phyloP scores from a whole-genome alignment of 2,888 invertebrate genomes.

The Agriopis marginaria region DNA sequence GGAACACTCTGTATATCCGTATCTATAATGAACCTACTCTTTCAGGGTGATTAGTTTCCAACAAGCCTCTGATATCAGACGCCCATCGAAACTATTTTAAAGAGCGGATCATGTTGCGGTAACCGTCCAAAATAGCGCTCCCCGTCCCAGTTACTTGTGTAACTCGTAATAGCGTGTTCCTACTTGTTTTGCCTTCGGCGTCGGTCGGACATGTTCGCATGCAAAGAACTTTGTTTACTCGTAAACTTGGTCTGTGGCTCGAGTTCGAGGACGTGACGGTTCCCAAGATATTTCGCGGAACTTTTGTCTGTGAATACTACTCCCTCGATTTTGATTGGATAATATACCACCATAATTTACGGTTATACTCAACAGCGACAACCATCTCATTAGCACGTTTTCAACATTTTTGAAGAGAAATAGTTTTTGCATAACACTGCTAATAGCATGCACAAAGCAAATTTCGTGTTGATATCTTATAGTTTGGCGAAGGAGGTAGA shows the following conservation, averaged over 20 bases:
- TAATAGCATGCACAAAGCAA: too few species aligned
- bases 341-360: not conserved
- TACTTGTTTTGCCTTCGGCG: constrained; percentile 47
- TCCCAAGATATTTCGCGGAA: constrained; percentile 44
- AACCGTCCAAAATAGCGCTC: constrained; percentile 39
- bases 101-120: constrained; percentile 42
- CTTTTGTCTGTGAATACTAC: constrained; percentile 36
- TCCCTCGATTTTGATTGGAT: constrained; percentile 16
- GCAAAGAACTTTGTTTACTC: constrained; percentile 54
- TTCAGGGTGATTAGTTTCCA: constrained; percentile 17
- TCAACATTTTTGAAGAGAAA: too few species aligned
- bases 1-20: not conserved
- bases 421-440: too few species aligned
- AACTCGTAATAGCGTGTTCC: constrained; percentile 48
- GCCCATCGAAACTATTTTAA: constrained; percentile 35
- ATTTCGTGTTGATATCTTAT: too few species aligned
- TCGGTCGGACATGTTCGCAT: constrained; percentile 50
- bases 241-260: constrained; percentile 49
- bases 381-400: too few species aligned
- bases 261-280: constrained; percentile 54
- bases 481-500: too few species aligned
- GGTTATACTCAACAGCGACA: too few species aligned
- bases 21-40: not conserved
- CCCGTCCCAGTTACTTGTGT: constrained; percentile 46
- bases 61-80: constrained; percentile 19